phyloP scores from a whole-genome alignment of 2,113 vertebrate species.

The Cromileptes altivelis region DNA sequence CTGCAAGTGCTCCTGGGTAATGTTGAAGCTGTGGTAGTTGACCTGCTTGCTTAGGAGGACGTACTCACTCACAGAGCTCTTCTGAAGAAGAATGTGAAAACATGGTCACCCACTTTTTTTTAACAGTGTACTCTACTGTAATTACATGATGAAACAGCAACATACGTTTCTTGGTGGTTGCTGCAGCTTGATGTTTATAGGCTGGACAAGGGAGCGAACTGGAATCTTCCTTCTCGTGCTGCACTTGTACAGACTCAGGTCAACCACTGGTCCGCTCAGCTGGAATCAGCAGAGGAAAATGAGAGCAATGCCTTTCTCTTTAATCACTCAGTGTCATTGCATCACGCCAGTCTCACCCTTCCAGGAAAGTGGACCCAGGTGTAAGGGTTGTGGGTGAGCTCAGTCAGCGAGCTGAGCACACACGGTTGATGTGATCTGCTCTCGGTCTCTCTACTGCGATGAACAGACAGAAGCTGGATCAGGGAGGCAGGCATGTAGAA shows the following conservation, averaged over 20 bases:
- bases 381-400: conserved; percentile 77
- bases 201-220: conserved; percentile 68
- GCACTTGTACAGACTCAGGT: conserved; percentile 84
- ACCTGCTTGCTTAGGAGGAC: conserved; percentile 69
- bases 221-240: conserved; percentile 78
- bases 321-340: background rate
- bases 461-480: conserved; percentile 32
- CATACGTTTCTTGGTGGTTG: conserved; percentile 74
- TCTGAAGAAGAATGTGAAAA: conserved; percentile 42
- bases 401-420: conserved; percentile 75
- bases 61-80: conserved; percentile 27
- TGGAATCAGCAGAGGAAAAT: conserved; percentile 58
- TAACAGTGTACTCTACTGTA: background rate
- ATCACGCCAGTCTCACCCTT: conserved; percentile 72
- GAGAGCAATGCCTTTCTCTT: background rate
- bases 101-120: background rate
- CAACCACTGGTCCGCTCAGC: conserved; percentile 74
- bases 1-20: conserved; percentile 74
- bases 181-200: conserved; percentile 78
- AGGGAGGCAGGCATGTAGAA: conserved; percentile 78
- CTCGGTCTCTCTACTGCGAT: background rate
- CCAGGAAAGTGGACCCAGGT: conserved; percentile 29
- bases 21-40: conserved; percentile 84
- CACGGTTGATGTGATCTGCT: conserved; percentile 55
- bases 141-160: background rate